Percentiles rank a stretch among this genome's conserved stretches.
These are phyloP conservation scores for Cryptophagus acutangulus DNA, from an alignment of 2,888 invertebrate species.

Conservation along the genomic window DNA sequence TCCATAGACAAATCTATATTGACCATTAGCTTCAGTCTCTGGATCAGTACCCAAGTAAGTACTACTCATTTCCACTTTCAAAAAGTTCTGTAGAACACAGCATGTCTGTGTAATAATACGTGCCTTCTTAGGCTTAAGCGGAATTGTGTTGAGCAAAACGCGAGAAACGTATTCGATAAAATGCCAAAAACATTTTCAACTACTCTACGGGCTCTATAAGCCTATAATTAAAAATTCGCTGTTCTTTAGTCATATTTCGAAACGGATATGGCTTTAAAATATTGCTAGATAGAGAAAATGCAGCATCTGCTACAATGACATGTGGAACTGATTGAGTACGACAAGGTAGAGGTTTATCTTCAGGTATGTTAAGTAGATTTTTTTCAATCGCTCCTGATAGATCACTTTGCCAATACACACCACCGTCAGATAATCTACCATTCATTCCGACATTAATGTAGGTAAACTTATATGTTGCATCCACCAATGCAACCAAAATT, in stretches of 20 bases:
- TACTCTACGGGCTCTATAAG: slow-evolving; percentile 15
- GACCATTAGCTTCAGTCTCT: slow-evolving; percentile 8
- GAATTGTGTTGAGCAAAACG: slow-evolving; percentile 18
- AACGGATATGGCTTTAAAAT: slow-evolving; percentile 32
- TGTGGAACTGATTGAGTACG: too few relatives aligned
- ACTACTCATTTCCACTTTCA: slow-evolving; percentile 8
- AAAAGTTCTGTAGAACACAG: slow-evolving; percentile 16
- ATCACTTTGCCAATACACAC: slow-evolving; percentile 28
- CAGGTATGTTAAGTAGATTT: slow-evolving; percentile 28
- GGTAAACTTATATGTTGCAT: slow-evolving; percentile 29
- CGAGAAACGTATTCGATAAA: slow-evolving; percentile 19
- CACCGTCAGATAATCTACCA: slow-evolving; percentile 32
- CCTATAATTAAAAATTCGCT: too few relatives aligned
- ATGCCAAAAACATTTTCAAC: slow-evolving; percentile 24
- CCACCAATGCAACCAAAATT: slow-evolving; percentile 30
- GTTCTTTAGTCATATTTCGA: slow-evolving; percentile 13
- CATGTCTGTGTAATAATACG: slow-evolving; percentile 15
- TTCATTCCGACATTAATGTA: too few relatives aligned
- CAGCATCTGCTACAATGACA: too few relatives aligned
- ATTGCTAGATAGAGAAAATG: slow-evolving; percentile 28
- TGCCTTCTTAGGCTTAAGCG: slow-evolving; percentile 17
- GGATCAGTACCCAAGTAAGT: slow-evolving; percentile 7
- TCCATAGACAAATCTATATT: slow-evolving; percentile 12
- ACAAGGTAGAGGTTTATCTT: slow-evolving; percentile 25
- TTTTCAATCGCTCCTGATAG: too few relatives aligned